Evolutionary conservation across 2,888 invertebrate genomes (phyloP).

Genomic region (Trilocha varians): DNA sequence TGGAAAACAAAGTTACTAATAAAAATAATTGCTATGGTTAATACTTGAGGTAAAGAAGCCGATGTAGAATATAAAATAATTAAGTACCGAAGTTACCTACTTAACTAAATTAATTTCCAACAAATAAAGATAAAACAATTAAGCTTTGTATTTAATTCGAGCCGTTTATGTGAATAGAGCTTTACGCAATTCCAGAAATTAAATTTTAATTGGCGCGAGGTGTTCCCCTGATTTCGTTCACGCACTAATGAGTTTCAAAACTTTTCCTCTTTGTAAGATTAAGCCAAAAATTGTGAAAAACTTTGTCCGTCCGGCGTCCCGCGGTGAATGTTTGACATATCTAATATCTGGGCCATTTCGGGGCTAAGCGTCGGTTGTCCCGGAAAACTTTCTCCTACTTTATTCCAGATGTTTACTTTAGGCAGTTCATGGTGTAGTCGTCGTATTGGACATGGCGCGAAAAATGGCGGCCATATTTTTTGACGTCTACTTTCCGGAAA

Average conservation of each 20-base stretch:
- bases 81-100: too few species aligned
- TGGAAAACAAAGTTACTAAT: too few species aligned
- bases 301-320: constrained; percentile 28
- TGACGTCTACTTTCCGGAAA: too few species aligned
- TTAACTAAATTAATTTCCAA: too few species aligned
- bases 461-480: too few species aligned
- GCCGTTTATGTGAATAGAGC: neutral
- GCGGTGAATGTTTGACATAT: constrained; percentile 30
- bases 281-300: constrained; percentile 54
- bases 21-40: too few species aligned
- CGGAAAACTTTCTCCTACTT: constrained; percentile 21
- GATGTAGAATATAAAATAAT: too few species aligned
- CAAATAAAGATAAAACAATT: neutral
- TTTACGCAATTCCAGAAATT: constrained; percentile 4
- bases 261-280: constrained; percentile 51
- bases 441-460: too few species aligned
- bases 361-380: constrained; percentile 9
- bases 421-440: neutral
- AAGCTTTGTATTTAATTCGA: neutral
- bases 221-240: constrained; percentile 15
- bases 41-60: too few species aligned
- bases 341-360: constrained; percentile 20
- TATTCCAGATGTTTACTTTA: constrained; percentile 10
- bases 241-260: constrained; percentile 56
- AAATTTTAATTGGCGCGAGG: constrained; percentile 6